Evolutionary conservation across 2,888 invertebrate genomes (phyloP), one percentile per base, ranked within the genome.

Genomic region (Drosophila sordidula): DNA sequence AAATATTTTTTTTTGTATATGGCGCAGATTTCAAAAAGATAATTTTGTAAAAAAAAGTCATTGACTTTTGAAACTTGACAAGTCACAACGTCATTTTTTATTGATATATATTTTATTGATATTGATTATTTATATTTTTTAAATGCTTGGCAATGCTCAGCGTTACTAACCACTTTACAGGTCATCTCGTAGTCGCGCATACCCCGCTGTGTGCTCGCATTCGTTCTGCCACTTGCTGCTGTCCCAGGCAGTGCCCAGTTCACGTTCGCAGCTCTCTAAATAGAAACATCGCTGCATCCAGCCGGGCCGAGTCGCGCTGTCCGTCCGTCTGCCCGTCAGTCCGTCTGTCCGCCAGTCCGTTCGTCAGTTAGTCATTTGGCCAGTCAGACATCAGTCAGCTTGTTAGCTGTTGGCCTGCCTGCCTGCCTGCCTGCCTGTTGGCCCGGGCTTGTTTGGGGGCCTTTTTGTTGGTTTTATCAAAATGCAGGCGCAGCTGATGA

Each of bases 401-500:
- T 85, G 85, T 87, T 85, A 87, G 87, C 63, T 32, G 57, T 39
- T 57, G 39, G 56, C 50, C 39, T 57, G 49, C n/a, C 47, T 63
- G 47, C n/a, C n/a, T n/a, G n/a, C 32, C 26, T 29, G 52, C 45
- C 57, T 46, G 51, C 29, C 29, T 47, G 46, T 52, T 44, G 44
- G 56, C 56, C 65, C 63, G 58, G 51, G 61, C 61, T 69, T 58
- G 52, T 71, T 63, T 69, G 70, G 56, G 50, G 65, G 65, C 59
- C 51, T 66, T 65, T 57, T 69, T 78, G 49, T 69, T 71, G 57
- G 57, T 61, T 66, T 83, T 83, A 83, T 83, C 86, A 83, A 86
- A 79, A 83, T 77, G 70, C 78, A 70, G 75, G 78, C 87, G 85
- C 84, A 86, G 86, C 83, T 84, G 86, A 75, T 87, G 89, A 87